A percentile compares a stretch with the other conserved stretches of the same genome.
Evolutionary conservation across 2,797 vertebrate genomes (phyloP).

Genomic region (Hoplostethus atlanticus): DNA sequence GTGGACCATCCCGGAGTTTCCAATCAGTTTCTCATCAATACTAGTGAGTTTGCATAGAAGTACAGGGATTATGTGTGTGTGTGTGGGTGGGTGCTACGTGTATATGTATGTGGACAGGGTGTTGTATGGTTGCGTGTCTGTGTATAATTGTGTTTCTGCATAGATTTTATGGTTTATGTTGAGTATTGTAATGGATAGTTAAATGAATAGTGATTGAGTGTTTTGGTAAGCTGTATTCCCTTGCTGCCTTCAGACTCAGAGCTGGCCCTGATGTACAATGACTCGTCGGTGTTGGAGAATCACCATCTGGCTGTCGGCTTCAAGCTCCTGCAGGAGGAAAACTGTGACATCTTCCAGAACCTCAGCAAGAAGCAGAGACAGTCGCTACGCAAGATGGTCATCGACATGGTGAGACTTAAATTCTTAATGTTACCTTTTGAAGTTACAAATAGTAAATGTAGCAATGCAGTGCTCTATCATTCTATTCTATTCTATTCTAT

Average conservation of each 20-base stretch:
- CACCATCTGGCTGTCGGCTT: conserved; percentile 95
- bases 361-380: conserved; percentile 92
- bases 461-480: not conserved
- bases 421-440: not conserved
- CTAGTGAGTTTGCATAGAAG: conserved; percentile 85
- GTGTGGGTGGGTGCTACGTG: not conserved
- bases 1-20: conserved; percentile 95
- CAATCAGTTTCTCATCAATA: conserved; percentile 97
- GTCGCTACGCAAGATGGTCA: conserved; percentile 92
- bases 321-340: conserved; percentile 93
- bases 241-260: conserved; percentile 87
- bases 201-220: not conserved
- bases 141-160: not conserved
- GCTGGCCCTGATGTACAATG: conserved; percentile 95
- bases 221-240: conserved; percentile 1
- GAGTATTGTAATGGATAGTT: not conserved
- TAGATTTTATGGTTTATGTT: not conserved
- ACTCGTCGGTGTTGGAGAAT: conserved; percentile 93
- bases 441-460: not conserved
- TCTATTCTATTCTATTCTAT: not conserved
- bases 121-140: not conserved
- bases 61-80: conserved; percentile 8
- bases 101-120: conserved; percentile 25
- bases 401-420: conserved; percentile 89
- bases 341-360: conserved; percentile 94